Base-by-base conservation (phyloP, 1,140 invertebrate genomes). In the Drosophila bifasciata region DNA sequence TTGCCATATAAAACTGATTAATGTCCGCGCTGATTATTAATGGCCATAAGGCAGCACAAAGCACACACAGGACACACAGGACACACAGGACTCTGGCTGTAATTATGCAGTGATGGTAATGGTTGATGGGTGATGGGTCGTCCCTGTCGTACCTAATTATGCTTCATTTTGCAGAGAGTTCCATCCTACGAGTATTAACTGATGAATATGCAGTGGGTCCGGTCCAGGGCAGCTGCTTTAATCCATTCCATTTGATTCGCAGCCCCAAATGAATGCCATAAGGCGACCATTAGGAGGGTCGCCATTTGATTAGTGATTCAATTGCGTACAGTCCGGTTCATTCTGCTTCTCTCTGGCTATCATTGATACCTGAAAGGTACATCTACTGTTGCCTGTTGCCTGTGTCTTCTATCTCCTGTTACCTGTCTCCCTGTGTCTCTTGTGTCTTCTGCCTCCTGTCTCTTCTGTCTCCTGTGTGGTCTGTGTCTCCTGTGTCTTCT, bases 1-100 rank as follows among this genome's bases (percentile, higher is more conserved):
- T 86, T 76, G 76, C 67, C 56, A 84, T 80, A 86, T 86, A 80
- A 76, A 76, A 76, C 80, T 76, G 76, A 84, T 80, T 76, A 86
- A 84, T 85, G 81, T 53, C 46, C 6, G 59, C 25, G 52, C 43
- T 64, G 43, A 53, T 73, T 73, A 84, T 84, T 86, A 73, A 84
- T 86, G 77, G 41, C 40, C 39, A n/a, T n/a, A 55, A 39, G 71
- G 43, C 46, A 32, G 16, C n/a, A n/a, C n/a, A n/a, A n/a, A n/a
- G 19, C 2, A n/a, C n/a, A n/a, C n/a, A n/a, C n/a, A n/a, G n/a
- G 41, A 17, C 44, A 41, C 48, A 43, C 62, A 61, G 44, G 19
- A 16, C 39, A 21, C 44, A 36, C 32, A 13, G 32, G 11, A 36
- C 32, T 36, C 32, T 36, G 32, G 32, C 3, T 36, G 36, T 68